Percentiles rank a stretch among this genome's conserved stretches.
phyloP scores from a whole-genome alignment of 2,113 vertebrate genomes.

The Numenius arquata region DNA sequence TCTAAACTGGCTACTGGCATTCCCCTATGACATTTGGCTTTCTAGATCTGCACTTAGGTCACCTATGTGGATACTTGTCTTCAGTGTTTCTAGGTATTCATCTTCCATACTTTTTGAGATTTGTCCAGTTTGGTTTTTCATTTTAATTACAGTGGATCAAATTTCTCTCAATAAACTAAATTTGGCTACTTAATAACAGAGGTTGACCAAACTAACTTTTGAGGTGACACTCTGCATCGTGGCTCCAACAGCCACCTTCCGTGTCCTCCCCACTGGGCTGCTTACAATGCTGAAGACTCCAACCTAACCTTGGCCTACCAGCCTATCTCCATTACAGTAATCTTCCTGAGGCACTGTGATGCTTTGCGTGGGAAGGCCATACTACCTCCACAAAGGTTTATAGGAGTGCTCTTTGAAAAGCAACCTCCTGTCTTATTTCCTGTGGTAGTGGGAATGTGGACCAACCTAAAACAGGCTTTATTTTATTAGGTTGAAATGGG shows the following conservation, averaged over 20 bases:
- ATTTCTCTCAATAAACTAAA: background rate
- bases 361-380: background rate
- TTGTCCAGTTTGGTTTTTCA: background rate
- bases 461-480: background rate
- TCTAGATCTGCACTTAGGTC: background rate
- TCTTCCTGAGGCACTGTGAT: rapidly evolving
- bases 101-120: background rate
- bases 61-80: background rate
- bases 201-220: background rate
- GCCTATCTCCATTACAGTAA: background rate
- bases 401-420: background rate
- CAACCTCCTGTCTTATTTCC: background rate
- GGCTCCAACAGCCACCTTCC: background rate
- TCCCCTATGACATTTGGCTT: background rate
- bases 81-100: background rate
- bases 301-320: background rate
- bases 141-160: background rate
- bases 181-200: background rate
- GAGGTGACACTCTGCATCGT: too few species aligned
- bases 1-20: background rate
- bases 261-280: background rate
- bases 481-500: background rate
- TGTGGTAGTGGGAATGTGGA: background rate
- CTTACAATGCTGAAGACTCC: background rate
- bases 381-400: background rate